Base-by-base conservation (phyloP, 1,140 invertebrate genomes). In the Dreissena rostriformis region DNA sequence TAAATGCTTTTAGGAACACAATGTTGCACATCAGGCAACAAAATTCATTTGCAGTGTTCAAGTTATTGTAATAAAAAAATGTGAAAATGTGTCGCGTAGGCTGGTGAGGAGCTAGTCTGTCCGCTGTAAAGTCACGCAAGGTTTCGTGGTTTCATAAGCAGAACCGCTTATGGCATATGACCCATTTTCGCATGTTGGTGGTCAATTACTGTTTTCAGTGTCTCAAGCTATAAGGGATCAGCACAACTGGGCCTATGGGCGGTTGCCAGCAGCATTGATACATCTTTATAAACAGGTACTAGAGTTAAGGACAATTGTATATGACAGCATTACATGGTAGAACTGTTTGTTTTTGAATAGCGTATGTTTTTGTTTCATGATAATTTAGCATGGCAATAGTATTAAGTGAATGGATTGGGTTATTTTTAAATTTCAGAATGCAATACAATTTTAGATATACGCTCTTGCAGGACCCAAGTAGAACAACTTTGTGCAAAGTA, bases 231-330 rank as follows among this genome's bases (percentile, higher is more conserved):
- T 81, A 15, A 61, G 24, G 53, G 68, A 72, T 17, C 79, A 81
- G 70, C 10, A 24, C 5, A 81, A 63, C 26, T 81, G 79, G 79
- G 26, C 79, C 22, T 81, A 72, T 61, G 70, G 68, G 11, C 72
- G 72, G 19, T 49, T 81, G 17, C 52, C 70, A n/a, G 55, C 79
- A 26, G 24, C 51, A 15, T 28, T 81, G 22, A 52, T 52, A 26
- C 51, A 72, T 11, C 28, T 81, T 11, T 81, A 63, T 19, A 81
- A 81, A 72, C 79, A 81, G 70, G 79, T 81, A n/a, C n/a, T 73
- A 12, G 72, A 55, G 10, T 26, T 74, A n/a, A 49, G n/a, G 7
- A 8, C 7, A 24, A 63, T 24, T 63, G 19, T 63, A 63, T 7
- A 63, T 63, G 61, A 5, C 11, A 2, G 12, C n/a, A 1, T 49